Evolutionary conservation across 1,140 invertebrate genomes (phyloP), one percentile per base, ranked within the genome.

Genomic region (Drosophila novamexicana): DNA sequence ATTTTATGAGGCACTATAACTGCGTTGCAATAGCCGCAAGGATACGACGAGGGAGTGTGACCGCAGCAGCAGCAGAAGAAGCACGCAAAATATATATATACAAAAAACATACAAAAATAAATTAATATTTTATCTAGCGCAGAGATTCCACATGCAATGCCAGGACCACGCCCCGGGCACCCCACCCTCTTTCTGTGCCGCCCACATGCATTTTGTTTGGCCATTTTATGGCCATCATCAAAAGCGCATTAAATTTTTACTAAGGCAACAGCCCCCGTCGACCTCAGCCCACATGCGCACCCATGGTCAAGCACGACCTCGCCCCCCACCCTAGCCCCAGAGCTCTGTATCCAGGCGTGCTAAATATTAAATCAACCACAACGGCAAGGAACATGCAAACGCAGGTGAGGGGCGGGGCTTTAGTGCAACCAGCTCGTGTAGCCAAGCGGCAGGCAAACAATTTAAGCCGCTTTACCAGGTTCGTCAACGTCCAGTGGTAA

Each of bases 101-200:
- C 52, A 16, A 5, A 42, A 37, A 67, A 50, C 45, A 69, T 73
- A 85, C 45, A 74, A 77, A 85, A 88, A 88, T 83, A 88, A 88
- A 88, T 88, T 88, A 88, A 88, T 88, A 88, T 88, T 88, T 88
- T 88, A 88, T 88, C 83, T 88, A 89, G 83, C 75, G 79, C 84
- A 88, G 72, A 89, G 83, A 88, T 88, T 88, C 76, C 53, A 77
- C 84, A 79, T 86, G 82, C 82, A 82, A 54, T 62, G 65, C 82
- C 71, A 79, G 61, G 70, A 70, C 75, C 71, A 86, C 71, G 70
- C 74, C 75, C 6, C 42, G 12, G 36, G 22, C 47, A 12, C 8
- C 40, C 6, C 42, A 29, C 22, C 18, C 22, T 4, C 22, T 29
- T 5, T 29, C 22, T 29, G 22, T 29, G 47, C 57, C 49, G 58